A percentile compares a stretch with the other conserved stretches of the same genome.
Evolutionary conservation across 2,888 invertebrate genomes (phyloP).

Genomic region (Lepidochrysops patricia): DNA sequence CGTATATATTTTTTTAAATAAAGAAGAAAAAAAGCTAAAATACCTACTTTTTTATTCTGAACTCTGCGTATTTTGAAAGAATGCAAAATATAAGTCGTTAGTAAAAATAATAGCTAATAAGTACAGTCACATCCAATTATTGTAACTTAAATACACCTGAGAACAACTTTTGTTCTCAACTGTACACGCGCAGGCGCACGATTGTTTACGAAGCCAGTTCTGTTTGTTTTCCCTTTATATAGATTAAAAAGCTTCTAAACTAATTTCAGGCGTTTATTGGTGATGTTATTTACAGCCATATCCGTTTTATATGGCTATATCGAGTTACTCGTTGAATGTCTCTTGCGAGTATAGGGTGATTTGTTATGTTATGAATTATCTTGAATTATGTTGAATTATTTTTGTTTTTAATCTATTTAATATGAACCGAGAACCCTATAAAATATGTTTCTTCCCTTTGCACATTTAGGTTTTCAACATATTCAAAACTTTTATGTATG

Average conservation of each 20-base stretch:
- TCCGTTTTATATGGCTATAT: slow-evolving; percentile 9
- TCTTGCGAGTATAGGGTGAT: background rate
- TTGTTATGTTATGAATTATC: background rate
- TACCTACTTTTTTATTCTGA: no score
- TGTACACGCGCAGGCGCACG: slow-evolving; percentile 15
- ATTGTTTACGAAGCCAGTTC: slow-evolving; percentile 59
- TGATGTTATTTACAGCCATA: slow-evolving; percentile 17
- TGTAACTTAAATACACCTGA: background rate
- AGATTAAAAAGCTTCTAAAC: slow-evolving; percentile 69
- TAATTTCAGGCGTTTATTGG: slow-evolving; percentile 38
- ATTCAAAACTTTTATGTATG: no score
- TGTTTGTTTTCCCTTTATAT: slow-evolving; percentile 70
- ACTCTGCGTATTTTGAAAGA: no score
- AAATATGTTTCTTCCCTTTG: no score
- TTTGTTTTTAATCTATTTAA: background rate
- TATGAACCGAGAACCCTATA: no score
- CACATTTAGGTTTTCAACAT: no score
- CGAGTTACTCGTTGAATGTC: background rate
- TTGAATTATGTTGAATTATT: background rate
- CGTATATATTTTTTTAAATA: no score
- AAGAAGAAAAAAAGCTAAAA: no score
- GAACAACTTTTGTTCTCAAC: background rate
- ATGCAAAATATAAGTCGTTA: no score
- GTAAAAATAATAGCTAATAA: background rate
- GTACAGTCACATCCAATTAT: background rate